Evolutionary conservation across 2,888 invertebrate species (phyloP), one percentile per base, ranked within the genome.

Genomic region (Clanis bilineata): DNA sequence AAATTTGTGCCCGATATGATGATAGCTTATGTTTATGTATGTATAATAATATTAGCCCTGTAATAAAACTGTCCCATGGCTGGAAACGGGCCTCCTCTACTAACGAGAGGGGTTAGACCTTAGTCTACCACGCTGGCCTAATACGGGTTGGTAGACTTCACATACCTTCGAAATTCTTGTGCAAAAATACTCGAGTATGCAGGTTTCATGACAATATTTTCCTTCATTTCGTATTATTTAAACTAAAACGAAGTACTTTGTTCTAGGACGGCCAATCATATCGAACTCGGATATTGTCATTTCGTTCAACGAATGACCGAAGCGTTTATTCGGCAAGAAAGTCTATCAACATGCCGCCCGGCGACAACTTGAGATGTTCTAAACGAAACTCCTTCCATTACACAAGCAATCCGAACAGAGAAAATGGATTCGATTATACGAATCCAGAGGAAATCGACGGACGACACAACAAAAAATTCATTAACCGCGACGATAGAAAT

Each of bases 211-310:
- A n/a, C n/a, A n/a, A n/a, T n/a, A n/a, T n/a, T n/a, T n/a, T n/a
- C n/a, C 4, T 18, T 4, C 3, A 10, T 51, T 21, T 18, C 10
- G 32, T 18, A 28, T 18, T 12, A 45, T 18, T 21, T 51, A 4
- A 18, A 41, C 22, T 43, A 36, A n/a, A 3, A 62, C 64, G 39
- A 21, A 63, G 63, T 10, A 32, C 32, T 70, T 72, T 61, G 55
- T 85, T 82, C 22, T 79, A 92, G 92, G 92, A 92, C 59, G 90
- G 91, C 5, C 88, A 86, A 56, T 92, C 91, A 0, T 91, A 86
- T 63, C 80, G 91, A 63, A 92, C 92, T 3, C 74, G 91, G 21
- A 83, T 90, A 59, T 67, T 91, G 62, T 92, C 92, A 18, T 86
- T 91, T 64, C 86, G 92, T 1, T 91, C 92, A 12, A 83, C 89